Base-by-base conservation (phyloP, 2,888 invertebrate species). In the Drosophila anomelani region DNA sequence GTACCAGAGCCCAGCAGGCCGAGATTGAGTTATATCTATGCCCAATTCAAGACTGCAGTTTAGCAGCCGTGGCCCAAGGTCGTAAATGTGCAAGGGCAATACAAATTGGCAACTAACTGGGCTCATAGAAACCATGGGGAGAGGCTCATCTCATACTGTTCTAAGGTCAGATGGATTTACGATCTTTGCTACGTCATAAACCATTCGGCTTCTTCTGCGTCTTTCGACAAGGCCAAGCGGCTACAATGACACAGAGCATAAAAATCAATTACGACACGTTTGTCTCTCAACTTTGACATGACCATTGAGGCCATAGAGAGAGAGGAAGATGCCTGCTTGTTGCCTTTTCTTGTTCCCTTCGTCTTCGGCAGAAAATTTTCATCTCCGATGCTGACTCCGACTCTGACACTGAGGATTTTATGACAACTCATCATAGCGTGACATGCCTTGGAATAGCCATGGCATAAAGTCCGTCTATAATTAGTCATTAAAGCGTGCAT, bases 401-500 rank as follows among this genome's bases (percentile, higher is more conserved):
- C 55, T 55, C 53, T 59, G 76, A 61, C 72, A 76, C 59, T 89
- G 88, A 85, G 81, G 78, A 86, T 85, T 90, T 90, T 90, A 90
- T 90, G 90, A 88, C 90, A 90, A 79, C 88, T 89, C 89, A 90
- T 90, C 86, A 89, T 82, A 81, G 88, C 86, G 84, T 89, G 90
- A 89, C 88, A 81, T 79, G 79, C 32, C 43, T 59, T 10, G 51
- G 43, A 2, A 49, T 34, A 38, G 44, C 53, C 53, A 29, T 34
- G 75, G 60, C 68, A 70, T 71, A 76, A 60, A 71, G 72, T 75
- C 78, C 87, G 78, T 85, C 89, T 80, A 90, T 90, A 90, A 90
- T 90, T 90, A 90, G 89, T 77, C 89, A 89, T 90, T 90, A 88
- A 90, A 90, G 87, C 90, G 85, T 89, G 85, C 90, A 90, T 87